These are phyloP conservation scores for Oscarella lobularis DNA, from an alignment of 37 sponge, comb jelly and placozoan genomes.

Conservation along the genomic window DNA sequence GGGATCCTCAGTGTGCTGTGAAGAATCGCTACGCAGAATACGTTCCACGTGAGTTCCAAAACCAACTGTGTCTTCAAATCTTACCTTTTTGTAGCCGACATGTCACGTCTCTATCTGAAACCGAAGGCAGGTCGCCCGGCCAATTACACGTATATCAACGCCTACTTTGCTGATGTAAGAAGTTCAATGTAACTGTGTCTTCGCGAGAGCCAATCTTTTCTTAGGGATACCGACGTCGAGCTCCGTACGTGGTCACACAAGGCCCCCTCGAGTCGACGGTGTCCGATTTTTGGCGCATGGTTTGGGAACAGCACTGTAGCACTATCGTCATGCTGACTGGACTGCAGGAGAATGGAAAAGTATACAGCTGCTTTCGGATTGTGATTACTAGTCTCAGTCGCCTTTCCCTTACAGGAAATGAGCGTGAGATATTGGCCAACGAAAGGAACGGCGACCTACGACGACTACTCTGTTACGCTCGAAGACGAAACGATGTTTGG, in stretches of 20 bases:
- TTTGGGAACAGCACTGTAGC: slow-evolving; percentile 43
- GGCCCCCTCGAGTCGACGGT: slow-evolving; percentile 40
- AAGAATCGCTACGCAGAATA: neutral
- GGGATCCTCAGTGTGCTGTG: neutral
- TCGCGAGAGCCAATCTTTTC: neutral
- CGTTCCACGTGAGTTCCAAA: neutral
- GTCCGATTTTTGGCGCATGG: slow-evolving; percentile 51
- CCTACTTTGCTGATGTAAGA: slow-evolving; percentile 77
- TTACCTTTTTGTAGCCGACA: slow-evolving; percentile 23
- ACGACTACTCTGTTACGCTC: slow-evolving; percentile 27
- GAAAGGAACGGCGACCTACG: slow-evolving; percentile 26
- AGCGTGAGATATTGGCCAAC: slow-evolving; percentile 65
- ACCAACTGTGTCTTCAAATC: neutral
- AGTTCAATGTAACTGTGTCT: no score
- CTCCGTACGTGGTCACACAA: neutral
- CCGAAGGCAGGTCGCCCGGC: slow-evolving; percentile 43
- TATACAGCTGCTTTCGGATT: no score
- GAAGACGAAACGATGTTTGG: slow-evolving; percentile 27
- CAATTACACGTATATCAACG: slow-evolving; percentile 97
- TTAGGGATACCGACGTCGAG: slow-evolving; percentile 3
- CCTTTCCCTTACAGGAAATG: slow-evolving; percentile 31
- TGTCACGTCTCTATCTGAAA: slow-evolving; percentile 26
- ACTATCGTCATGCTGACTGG: slow-evolving; percentile 55
- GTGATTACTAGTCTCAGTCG: no score
- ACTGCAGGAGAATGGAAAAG: slow-evolving; percentile 30